Evolutionary conservation across 2,113 vertebrate species (phyloP).

Genomic region (Urocynchramus pylzowi): DNA sequence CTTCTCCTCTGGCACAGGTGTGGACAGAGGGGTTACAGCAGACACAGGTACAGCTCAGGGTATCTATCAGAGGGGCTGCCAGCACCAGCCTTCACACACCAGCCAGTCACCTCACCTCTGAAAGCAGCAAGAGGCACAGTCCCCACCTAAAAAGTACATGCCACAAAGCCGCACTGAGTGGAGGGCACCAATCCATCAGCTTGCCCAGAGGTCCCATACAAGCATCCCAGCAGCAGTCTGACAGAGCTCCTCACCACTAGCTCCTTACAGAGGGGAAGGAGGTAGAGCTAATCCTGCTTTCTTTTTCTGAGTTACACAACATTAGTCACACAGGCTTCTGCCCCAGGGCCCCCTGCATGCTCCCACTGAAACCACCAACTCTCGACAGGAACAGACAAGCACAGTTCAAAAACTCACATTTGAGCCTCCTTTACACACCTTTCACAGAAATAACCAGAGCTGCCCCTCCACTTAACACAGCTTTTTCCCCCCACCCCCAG

Average conservation of each 20-base stretch:
- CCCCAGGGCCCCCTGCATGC: not conserved
- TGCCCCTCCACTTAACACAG: not conserved
- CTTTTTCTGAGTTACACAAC: not conserved
- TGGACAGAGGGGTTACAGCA: not conserved
- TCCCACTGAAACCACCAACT: not conserved
- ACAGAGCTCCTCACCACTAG: rapidly evolving
- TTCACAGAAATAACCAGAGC: not conserved
- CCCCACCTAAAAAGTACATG: not conserved
- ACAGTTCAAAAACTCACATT: not conserved
- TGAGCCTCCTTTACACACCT: not conserved
- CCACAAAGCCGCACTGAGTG: not conserved
- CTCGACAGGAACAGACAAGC: not conserved
- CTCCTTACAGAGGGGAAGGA: not conserved
- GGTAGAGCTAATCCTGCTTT: not conserved
- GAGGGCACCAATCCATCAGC: not conserved
- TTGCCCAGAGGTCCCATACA: not conserved
- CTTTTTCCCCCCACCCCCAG: rapidly evolving
- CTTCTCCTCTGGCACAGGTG: not conserved
- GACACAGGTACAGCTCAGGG: not conserved
- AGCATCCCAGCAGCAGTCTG: not conserved
- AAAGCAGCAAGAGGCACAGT: not conserved
- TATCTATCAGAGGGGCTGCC: not conserved
- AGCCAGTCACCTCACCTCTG: not conserved
- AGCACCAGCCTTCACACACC: not conserved
- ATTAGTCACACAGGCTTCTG: not conserved